Percentiles rank a stretch among this genome's conserved stretches.
Evolutionary conservation across 2,888 invertebrate genomes (phyloP).

Genomic region (Eustalomyia histrio): DNA sequence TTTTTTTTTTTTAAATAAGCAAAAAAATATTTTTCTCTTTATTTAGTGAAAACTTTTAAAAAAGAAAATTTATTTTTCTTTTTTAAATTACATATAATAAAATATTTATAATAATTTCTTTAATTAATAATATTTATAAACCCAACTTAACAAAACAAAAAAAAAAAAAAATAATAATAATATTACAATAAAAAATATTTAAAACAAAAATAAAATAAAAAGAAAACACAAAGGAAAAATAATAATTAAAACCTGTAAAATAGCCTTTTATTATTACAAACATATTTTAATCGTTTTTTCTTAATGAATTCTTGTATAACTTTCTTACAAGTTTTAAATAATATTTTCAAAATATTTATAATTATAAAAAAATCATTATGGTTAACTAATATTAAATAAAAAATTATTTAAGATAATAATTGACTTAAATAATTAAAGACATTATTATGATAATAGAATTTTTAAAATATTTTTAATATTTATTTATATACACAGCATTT

Average conservation of each 20-base stretch:
- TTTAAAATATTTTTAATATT: conserved; percentile 6
- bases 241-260: conserved; percentile 74
- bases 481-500: conserved; percentile 10
- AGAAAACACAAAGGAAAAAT: conserved; percentile 38
- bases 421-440: conserved; percentile 35
- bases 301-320: conserved; percentile 24
- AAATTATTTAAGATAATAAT: conserved; percentile 34
- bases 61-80: conserved; percentile 64
- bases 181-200: conserved; percentile 66
- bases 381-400: conserved; percentile 27
- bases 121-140: conserved; percentile 66
- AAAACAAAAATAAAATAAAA: conserved; percentile 39
- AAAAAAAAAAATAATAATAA: conserved; percentile 66
- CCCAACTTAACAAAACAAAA: conserved; percentile 72
- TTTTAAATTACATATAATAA: conserved; percentile 65
- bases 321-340: conserved; percentile 40
- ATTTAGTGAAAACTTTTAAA: conserved; percentile 68
- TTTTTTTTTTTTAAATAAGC: conserved; percentile 31
- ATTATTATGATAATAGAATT: conserved; percentile 17
- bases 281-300: background rate
- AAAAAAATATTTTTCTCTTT: conserved; percentile 44
- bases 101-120: conserved; percentile 70
- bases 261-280: conserved; percentile 59
- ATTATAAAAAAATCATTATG: conserved; percentile 17
- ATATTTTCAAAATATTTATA: conserved; percentile 39